These are phyloP conservation scores for Pristis pectinata DNA, from an alignment of 2,797 vertebrate species.

Conservation along the genomic window DNA sequence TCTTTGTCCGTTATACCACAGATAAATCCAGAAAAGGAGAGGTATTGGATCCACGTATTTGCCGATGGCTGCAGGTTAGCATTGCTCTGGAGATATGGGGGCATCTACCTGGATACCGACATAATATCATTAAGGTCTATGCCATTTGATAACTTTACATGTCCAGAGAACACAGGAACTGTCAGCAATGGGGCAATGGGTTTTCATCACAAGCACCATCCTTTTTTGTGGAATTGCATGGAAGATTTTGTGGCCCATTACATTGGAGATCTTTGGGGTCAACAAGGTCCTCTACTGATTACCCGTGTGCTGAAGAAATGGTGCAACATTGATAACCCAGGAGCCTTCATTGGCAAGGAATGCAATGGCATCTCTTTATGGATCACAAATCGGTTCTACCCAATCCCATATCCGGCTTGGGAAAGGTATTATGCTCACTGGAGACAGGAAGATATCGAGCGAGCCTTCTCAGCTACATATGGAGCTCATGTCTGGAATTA, in stretches of 20 bases:
- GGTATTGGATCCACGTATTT: conserved; percentile 56
- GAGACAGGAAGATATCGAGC: conserved; percentile 45
- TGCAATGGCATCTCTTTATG: conserved; percentile 60
- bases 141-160: conserved; percentile 53
- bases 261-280: conserved; percentile 56
- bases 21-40: conserved; percentile 51
- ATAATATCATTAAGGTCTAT: conserved; percentile 62
- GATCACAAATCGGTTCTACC: conserved; percentile 62
- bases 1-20: conserved; percentile 39
- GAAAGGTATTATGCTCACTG: conserved; percentile 56
- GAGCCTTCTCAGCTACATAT: conserved; percentile 55
- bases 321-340: conserved; percentile 54
- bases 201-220: conserved; percentile 50
- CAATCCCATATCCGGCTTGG: conserved; percentile 55
- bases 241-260: conserved; percentile 63
- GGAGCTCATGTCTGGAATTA: conserved; percentile 64
- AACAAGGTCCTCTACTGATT: conserved; percentile 59
- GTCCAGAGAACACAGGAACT: conserved; percentile 46
- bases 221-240: conserved; percentile 63
- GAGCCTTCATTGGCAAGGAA: conserved; percentile 48
- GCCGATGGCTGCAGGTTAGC: conserved; percentile 59
- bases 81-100: conserved; percentile 60
- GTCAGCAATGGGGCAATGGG: conserved; percentile 62
- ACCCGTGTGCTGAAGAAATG: conserved; percentile 54
- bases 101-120: conserved; percentile 42